Percentiles rank a stretch among this genome's conserved stretches.
phyloP scores from a whole-genome alignment of 2,888 invertebrate species.

The Cyrtodaria siliqua region DNA sequence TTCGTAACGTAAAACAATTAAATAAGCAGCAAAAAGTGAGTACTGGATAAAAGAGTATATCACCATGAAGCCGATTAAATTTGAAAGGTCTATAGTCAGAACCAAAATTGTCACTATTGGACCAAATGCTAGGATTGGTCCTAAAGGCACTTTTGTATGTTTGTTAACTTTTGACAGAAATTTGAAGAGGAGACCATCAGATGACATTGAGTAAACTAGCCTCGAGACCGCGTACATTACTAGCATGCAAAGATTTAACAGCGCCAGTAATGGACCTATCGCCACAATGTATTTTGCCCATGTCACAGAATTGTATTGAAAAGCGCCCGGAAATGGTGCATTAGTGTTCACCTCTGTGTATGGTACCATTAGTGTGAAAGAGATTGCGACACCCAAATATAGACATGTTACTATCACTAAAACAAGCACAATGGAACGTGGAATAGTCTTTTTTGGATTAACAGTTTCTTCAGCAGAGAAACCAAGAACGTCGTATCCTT shows the following conservation, averaged over 20 bases:
- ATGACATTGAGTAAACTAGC: slow-evolving; percentile 96
- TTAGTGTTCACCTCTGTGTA: slow-evolving; percentile 74
- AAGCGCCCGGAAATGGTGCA: slow-evolving; percentile 82
- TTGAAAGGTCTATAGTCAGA: slow-evolving; percentile 93
- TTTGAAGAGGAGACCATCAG: slow-evolving; percentile 94
- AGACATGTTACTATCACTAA: slow-evolving; percentile 74
- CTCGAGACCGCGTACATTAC: slow-evolving; percentile 94
- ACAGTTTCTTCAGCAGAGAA: slow-evolving; percentile 86
- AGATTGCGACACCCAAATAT: slow-evolving; percentile 72
- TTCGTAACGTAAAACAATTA: slow-evolving; percentile 93
- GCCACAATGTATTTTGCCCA: slow-evolving; percentile 81
- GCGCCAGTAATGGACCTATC: slow-evolving; percentile 79
- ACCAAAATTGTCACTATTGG: slow-evolving; percentile 89
- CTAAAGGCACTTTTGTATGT: slow-evolving; percentile 89
- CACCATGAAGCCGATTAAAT: slow-evolving; percentile 96
- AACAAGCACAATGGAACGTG: slow-evolving; percentile 82
- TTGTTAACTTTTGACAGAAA: slow-evolving; percentile 90
- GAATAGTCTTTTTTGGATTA: slow-evolving; percentile 84
- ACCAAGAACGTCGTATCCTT: slow-evolving; percentile 85
- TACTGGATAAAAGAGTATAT: slow-evolving; percentile 88
- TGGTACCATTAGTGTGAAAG: slow-evolving; percentile 78
- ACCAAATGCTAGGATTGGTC: slow-evolving; percentile 78
- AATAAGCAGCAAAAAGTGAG: slow-evolving; percentile 95
- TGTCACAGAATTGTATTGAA: slow-evolving; percentile 70
- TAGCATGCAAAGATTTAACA: slow-evolving; percentile 88